Evolutionary conservation across 1,140 invertebrate genomes (phyloP).

Genomic region (Hyles euphorbiae): DNA sequence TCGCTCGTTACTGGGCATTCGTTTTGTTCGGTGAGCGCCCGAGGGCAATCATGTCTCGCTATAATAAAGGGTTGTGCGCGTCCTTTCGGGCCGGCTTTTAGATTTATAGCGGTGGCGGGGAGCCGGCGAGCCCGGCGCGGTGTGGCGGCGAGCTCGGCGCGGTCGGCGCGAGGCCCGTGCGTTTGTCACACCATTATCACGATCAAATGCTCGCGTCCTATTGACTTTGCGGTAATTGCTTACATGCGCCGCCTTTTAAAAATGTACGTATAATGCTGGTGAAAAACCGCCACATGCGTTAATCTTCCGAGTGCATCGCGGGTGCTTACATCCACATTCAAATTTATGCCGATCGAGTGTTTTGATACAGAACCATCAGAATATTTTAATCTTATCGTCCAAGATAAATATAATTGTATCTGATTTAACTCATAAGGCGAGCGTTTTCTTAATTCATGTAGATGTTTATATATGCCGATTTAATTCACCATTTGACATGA

Average conservation of each 20-base stretch:
- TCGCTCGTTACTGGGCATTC: constrained; percentile 52
- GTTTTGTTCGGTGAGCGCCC: constrained; percentile 54
- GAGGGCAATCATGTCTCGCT: constrained; percentile 65
- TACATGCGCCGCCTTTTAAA: constrained; percentile 24
- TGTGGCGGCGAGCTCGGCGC: constrained; percentile 34
- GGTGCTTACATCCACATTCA: too few species aligned
- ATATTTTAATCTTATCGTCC: too few species aligned
- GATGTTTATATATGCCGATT: too few species aligned
- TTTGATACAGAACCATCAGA: too few species aligned
- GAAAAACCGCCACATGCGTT: too few species aligned
- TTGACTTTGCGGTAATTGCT: constrained; percentile 38
- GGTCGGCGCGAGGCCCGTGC: constrained; percentile 39
- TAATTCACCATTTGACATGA: too few species aligned
- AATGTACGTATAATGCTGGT: constrained; percentile 1
- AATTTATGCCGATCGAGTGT: too few species aligned
- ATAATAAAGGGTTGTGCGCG: constrained; percentile 66
- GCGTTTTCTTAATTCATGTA: too few species aligned
- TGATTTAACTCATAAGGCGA: too few species aligned
- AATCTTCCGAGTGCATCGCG: too few species aligned
- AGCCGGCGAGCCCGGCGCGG: constrained; percentile 37
- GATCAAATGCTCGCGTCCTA: constrained; percentile 33
- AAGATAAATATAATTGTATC: too few species aligned
- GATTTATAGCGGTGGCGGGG: constrained; percentile 51
- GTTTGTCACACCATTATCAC: constrained; percentile 60
- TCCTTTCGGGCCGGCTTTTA: constrained; percentile 51